Evolutionary conservation across 2,113 vertebrate species (phyloP).

Genomic region (Glaucomys volans): DNA sequence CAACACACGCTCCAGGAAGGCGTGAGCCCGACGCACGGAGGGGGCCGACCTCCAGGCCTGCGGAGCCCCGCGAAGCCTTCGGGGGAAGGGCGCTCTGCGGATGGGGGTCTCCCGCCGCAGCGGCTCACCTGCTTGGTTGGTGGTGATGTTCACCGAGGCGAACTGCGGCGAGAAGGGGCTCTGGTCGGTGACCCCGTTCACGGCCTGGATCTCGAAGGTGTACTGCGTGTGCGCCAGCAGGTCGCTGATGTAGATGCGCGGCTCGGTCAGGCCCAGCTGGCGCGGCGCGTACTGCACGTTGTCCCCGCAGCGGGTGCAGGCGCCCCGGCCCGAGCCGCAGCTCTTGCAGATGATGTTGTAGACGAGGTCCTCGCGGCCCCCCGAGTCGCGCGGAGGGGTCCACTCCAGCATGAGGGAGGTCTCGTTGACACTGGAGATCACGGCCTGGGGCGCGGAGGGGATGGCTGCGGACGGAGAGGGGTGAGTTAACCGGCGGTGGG

Average conservation of each 20-base stretch:
- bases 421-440: constrained; percentile 97
- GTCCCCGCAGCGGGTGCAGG: constrained; percentile 96
- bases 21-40: too few relatives aligned
- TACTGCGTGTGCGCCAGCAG: constrained; percentile 97
- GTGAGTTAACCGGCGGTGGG: not conserved
- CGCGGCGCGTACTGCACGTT: constrained; percentile 95
- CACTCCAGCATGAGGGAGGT: constrained; percentile 96
- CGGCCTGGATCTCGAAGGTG: constrained; percentile 97
- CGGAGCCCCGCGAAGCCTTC: too few relatives aligned
- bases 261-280: constrained; percentile 94
- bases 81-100: too few relatives aligned
- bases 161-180: constrained; percentile 95
- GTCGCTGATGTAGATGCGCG: constrained; percentile 93
- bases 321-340: constrained; percentile 91
- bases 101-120: too few relatives aligned
- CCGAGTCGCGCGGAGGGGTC: constrained; percentile 90
- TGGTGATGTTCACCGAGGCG: constrained; percentile 96
- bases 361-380: constrained; percentile 95
- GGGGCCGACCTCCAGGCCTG: too few relatives aligned
- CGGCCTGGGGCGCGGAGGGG: constrained; percentile 92
- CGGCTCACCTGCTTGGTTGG: constrained; percentile 96
- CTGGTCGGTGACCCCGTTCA: constrained; percentile 97
- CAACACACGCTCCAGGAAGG: too few relatives aligned
- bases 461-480: constrained; percentile 88
- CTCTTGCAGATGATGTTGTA: constrained; percentile 99